phyloP scores from a whole-genome alignment of 2,113 vertebrate species.

The Tetrao urogallus region DNA sequence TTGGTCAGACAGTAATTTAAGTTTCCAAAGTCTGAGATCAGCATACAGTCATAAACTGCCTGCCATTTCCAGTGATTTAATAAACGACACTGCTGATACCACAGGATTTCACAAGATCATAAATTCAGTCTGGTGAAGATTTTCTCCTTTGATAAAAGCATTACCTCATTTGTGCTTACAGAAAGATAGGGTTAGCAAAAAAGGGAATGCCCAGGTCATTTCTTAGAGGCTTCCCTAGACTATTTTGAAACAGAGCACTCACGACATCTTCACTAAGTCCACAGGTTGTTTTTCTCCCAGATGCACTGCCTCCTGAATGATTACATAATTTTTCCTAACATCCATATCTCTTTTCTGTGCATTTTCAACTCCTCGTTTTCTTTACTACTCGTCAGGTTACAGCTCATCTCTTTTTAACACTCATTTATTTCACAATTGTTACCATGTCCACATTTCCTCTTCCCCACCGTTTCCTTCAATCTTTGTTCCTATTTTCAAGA shows the following conservation, averaged over 20 bases:
- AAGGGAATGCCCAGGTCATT: background rate
- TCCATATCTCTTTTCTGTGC: background rate
- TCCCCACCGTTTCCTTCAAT: background rate
- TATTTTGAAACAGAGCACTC: background rate
- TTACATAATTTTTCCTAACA: background rate
- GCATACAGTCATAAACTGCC: fast-evolving
- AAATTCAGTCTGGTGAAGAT: background rate
- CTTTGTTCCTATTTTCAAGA: background rate
- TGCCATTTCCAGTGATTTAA: background rate
- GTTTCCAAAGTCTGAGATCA: background rate
- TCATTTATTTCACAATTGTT: background rate
- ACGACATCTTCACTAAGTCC: background rate
- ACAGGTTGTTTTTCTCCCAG: background rate
- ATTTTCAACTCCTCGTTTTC: background rate
- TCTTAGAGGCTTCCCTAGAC: background rate
- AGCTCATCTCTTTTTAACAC: background rate
- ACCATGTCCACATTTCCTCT: background rate
- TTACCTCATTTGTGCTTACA: background rate
- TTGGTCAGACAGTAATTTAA: background rate
- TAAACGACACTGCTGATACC: background rate
- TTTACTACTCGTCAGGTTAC: background rate
- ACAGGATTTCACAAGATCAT: background rate
- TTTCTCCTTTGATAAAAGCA: background rate
- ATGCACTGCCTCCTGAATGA: background rate
- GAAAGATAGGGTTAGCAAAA: background rate